These are phyloP conservation scores for Papilio machaon DNA, from an alignment of 1,140 invertebrate species.

Conservation along the genomic window DNA sequence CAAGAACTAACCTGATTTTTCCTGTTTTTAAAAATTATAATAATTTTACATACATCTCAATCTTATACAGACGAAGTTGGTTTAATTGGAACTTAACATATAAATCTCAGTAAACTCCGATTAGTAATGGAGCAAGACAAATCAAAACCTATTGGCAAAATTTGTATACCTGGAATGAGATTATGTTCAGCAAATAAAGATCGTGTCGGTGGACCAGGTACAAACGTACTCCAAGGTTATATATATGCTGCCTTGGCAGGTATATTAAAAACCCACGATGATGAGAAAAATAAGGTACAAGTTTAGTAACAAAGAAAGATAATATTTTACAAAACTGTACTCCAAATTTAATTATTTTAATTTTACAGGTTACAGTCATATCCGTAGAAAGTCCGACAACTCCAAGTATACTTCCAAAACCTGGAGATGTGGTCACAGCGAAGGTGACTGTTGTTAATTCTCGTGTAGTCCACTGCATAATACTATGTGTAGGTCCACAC, in stretches of 20 bases:
- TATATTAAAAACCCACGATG: conserved; percentile 82
- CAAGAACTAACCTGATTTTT: background rate
- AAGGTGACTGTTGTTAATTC: conserved; percentile 91
- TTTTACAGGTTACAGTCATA: conserved; percentile 83
- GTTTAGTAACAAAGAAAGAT: too few species aligned
- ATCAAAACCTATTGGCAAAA: conserved; percentile 60
- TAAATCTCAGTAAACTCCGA: background rate
- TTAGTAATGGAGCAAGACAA: conserved; percentile 50
- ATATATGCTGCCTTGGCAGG: conserved; percentile 93
- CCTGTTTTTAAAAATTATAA: background rate
- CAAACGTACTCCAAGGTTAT: conserved; percentile 92
- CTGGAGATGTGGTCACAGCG: conserved; percentile 92
- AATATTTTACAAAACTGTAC: background rate
- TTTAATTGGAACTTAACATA: too few species aligned
- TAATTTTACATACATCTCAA: too few species aligned
- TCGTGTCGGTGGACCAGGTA: conserved; percentile 87
- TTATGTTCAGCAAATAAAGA: conserved; percentile 86
- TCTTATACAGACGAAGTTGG: too few species aligned
- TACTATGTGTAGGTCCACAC: conserved; percentile 91
- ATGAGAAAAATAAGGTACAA: conserved; percentile 84
- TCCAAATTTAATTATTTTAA: conserved; percentile 8
- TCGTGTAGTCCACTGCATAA: conserved; percentile 87
- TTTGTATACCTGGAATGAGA: conserved; percentile 86
- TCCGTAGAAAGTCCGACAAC: conserved; percentile 88
- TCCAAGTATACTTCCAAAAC: conserved; percentile 88